Base-by-base conservation (phyloP, 1,140 invertebrate species). In the Zaprionus africanus region DNA sequence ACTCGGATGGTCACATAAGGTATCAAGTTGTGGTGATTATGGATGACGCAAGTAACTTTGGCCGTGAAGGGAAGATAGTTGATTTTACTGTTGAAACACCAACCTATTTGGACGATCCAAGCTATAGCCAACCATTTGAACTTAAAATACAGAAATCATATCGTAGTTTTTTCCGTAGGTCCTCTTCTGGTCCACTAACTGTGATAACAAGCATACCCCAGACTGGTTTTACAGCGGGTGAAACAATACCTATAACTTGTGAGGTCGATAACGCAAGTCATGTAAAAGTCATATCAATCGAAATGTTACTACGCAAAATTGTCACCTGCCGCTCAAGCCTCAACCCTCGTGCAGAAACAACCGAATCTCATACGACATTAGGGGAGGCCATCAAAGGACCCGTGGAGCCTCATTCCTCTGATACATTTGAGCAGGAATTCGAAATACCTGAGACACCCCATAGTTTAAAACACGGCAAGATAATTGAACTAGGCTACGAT, bases 31-130 rank as follows among this genome's bases (percentile, higher is more conserved):
- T 97, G 93, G 97, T 97, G 3, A 96, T 95, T 5, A 92, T 98
- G 54, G 97, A 98, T 93, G 94, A 97, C 24, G 97, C 97, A 43
- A 34, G 31, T 34, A 11, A 11, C 9, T 11, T 34, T 98, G 97
- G 97, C 96, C 96, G 69, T 97, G 97, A 97, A 82, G 96, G 97
- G 80, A 95, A 95, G 54, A 97, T 97, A 93, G 95, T 95, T 93
- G 95, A 96, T 1, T 97, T 98, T 83, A 98, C 96, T 15, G 96
- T 98, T 11, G 95, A 97, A 24, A 95, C 96, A 76, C 95, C 96
- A 17, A 94, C 97, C 70, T 97, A 98, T 93, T 94, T 98, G 62
- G 98, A 98, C 93, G 93, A 96, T 93, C 93, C 94, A 5, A 94
- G 94, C 68, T 93, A 94, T 5, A 93, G 96, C 95, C 95, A 95